These are phyloP conservation scores for Drosophila koepferae DNA, from an alignment of 2,888 invertebrate species.

Conservation along the genomic window DNA sequence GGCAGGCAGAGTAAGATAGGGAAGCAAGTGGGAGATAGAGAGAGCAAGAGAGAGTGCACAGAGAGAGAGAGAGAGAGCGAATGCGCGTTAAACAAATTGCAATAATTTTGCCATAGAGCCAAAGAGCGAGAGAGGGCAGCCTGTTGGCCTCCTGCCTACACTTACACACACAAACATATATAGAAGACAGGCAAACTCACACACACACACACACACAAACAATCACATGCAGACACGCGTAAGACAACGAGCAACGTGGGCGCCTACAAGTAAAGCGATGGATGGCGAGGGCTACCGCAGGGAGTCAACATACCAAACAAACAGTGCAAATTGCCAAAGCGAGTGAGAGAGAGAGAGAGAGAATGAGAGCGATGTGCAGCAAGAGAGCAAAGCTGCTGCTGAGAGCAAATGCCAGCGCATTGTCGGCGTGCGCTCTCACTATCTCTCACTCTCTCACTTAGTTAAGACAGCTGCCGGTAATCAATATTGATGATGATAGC, in stretches of 20 bases:
- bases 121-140: slow-evolving; percentile 46
- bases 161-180: slow-evolving; percentile 19
- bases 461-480: slow-evolving; percentile 79
- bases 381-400: slow-evolving; percentile 15
- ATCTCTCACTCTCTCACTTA: slow-evolving; percentile 4
- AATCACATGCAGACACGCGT: slow-evolving; percentile 32
- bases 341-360: slow-evolving; percentile 13
- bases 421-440: slow-evolving; percentile 32
- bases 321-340: slow-evolving; percentile 69
- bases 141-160: slow-evolving; percentile 65
- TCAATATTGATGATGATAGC: slow-evolving; percentile 79
- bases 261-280: slow-evolving; percentile 77
- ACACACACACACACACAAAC: slow-evolving; percentile 23
- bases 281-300: slow-evolving; percentile 48
- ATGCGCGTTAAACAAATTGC: slow-evolving; percentile 77
- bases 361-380: slow-evolving; percentile 13
- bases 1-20: slow-evolving; percentile 8
- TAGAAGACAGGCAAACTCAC: too few relatives aligned
- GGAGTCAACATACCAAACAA: slow-evolving; percentile 50
- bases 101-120: slow-evolving; percentile 54
- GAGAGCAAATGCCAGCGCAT: slow-evolving; percentile 21
- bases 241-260: slow-evolving; percentile 65
- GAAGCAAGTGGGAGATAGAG: slow-evolving; percentile 49
- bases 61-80: slow-evolving; percentile 41
- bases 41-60: background rate